Conservation (phyloP, 1,140 invertebrate species). For the Parasteatoda tepidariorum region DNA sequence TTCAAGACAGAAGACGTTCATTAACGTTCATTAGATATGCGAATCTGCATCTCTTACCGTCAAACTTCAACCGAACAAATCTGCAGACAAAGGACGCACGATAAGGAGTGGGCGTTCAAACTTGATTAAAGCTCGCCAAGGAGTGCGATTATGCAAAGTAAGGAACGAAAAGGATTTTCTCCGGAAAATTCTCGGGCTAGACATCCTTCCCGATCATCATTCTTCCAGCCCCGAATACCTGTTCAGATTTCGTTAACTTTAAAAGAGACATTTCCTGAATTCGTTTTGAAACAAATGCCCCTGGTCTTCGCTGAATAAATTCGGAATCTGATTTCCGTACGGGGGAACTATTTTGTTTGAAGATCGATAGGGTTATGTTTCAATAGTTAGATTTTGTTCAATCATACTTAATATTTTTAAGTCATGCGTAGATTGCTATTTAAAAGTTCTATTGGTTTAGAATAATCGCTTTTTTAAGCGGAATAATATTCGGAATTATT, state of each 20-base stretch:
- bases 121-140: conserved; percentile 37
- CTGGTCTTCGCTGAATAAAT: too few species aligned
- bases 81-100: not conserved
- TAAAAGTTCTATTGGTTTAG: too few species aligned
- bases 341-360: too few species aligned
- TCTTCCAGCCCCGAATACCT: not conserved
- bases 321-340: too few species aligned
- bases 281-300: too few species aligned
- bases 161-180: conserved; percentile 16
- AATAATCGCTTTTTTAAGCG: too few species aligned
- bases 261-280: too few species aligned
- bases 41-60: not conserved
- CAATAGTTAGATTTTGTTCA: too few species aligned
- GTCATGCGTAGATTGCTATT: too few species aligned
- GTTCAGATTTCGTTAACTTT: not conserved
- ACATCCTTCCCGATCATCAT: not conserved
- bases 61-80: not conserved
- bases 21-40: conserved; percentile 23
- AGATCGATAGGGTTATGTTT: too few species aligned
- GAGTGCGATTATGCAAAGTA: conserved; percentile 46
- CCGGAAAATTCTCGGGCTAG: not conserved
- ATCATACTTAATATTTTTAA: too few species aligned
- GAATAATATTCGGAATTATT: too few species aligned
- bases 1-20: conserved; percentile 21
- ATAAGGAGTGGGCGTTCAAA: not conserved